Evolutionary conservation across 2,113 vertebrate species (phyloP), one percentile per base, ranked within the genome.

Genomic region (Thymallus thymallus): DNA sequence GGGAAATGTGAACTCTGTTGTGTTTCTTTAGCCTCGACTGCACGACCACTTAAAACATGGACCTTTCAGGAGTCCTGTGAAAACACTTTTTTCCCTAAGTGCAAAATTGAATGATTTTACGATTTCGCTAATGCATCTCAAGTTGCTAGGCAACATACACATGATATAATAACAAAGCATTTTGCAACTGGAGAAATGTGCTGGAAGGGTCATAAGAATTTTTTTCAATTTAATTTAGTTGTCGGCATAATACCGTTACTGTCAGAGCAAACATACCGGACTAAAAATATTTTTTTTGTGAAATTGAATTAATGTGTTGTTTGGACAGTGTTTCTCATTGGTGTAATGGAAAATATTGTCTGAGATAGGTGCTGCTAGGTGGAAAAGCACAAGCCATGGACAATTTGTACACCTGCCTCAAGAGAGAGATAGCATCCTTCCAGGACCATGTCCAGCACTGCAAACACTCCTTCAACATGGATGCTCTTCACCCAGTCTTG

Each of bases 61-160:
- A 82, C 82, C 76, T 84, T 81, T 87, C 81, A 81, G 77, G 76
- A 87, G 81, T 69, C 63, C 71, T 75, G 80, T 85, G 85, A 85
- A 88, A 86, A 84, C 68, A 79, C 85, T 85, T 74, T 64, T 73
- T 35, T 20, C 16, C 77, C 76, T 32, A 71, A 72, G 72, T 71
- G 70, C 74, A 83, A 84, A 86, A 86, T 84, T 78, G 80, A 88
- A 88, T 46, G 56, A 82, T 85, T 78, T 80, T 64, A 71, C 61
- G 67, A 85, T 86, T 90, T 76, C 58, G 71, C 61, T 72, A 73
- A 76, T 85, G 83, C 70, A 75, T 85, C 80, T 73, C 45, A 60
- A 58, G 88, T 91, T 85, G 83, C 91, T 71, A 74, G 69, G 91
- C 85, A 80, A 87, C 79, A 22, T 71, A 82, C 82, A 88, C 82